Conservation (phyloP, 2,797 vertebrate genomes). For the Mycteria americana region DNA sequence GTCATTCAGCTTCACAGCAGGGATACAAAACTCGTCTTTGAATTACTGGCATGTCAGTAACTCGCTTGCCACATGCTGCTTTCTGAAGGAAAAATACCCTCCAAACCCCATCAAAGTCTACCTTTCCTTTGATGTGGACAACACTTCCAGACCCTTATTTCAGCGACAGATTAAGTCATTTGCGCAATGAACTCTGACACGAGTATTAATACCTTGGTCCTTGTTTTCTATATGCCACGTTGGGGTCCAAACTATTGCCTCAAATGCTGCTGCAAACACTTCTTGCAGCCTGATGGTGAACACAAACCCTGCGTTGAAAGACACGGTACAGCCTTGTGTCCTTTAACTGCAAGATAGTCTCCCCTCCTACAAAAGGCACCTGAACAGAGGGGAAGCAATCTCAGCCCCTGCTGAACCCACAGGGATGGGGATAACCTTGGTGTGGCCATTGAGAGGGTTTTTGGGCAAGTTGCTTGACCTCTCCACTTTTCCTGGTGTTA, state of each 20-base stretch:
- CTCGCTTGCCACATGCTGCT: constrained; percentile 9
- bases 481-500: neutral
- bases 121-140: constrained; percentile 44
- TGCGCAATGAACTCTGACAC: constrained; percentile 12
- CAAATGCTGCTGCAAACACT: neutral
- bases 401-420: neutral
- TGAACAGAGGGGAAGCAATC: neutral
- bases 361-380: neutral
- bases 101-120: constrained; percentile 9
- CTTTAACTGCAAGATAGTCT: neutral
- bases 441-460: neutral
- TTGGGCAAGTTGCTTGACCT: neutral
- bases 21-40: constrained; percentile 33
- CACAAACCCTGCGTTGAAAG: neutral
- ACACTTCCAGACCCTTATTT: constrained; percentile 31
- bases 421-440: neutral
- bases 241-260: neutral
- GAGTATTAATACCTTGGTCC: neutral
- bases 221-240: neutral
- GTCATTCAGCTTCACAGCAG: constrained; percentile 63
- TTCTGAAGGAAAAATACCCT: constrained; percentile 41
- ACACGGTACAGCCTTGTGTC: neutral
- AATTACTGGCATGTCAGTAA: constrained; percentile 46
- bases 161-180: constrained; percentile 36
- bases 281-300: neutral